A percentile compares a stretch with the other conserved stretches of the same genome.
These are phyloP conservation scores for Plotosus lineatus DNA, from an alignment of 2,113 vertebrate genomes.

Conservation along the genomic window DNA sequence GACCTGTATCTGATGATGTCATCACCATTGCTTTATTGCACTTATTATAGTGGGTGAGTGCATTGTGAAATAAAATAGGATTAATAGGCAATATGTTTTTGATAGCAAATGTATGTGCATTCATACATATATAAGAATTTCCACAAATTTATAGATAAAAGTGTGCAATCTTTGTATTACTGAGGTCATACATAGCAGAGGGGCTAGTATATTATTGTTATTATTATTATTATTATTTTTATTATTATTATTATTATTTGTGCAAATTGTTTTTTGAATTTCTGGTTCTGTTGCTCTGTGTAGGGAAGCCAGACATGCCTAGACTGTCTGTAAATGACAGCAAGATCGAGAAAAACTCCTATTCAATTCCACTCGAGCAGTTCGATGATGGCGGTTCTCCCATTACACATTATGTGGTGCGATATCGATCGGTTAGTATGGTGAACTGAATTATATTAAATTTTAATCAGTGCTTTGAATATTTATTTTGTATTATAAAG, in stretches of 20 bases:
- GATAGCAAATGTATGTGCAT: not conserved
- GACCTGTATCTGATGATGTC: conserved; percentile 46
- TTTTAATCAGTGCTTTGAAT: not conserved
- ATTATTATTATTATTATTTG: too few relatives aligned
- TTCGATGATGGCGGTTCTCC: conserved; percentile 57
- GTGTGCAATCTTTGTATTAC: not conserved
- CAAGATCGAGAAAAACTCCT: conserved; percentile 60
- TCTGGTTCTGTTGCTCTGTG: not conserved
- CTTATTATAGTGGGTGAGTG: conserved; percentile 63
- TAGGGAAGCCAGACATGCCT: conserved; percentile 73
- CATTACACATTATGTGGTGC: conserved; percentile 59
- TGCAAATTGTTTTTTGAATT: too few relatives aligned
- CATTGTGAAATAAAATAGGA: not conserved
- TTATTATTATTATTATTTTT: not conserved
- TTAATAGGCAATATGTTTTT: not conserved
- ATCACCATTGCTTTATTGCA: conserved; percentile 32
- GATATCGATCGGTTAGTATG: conserved; percentile 65
- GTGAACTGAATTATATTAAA: not conserved
- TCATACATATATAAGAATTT: not conserved
- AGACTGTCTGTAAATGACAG: conserved; percentile 49
- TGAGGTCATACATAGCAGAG: not conserved
- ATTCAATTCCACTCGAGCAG: conserved; percentile 64
- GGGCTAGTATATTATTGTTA: not conserved
- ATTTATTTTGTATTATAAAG: not conserved
- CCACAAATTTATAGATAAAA: not conserved